phyloP scores from a whole-genome alignment of 2,113 vertebrate genomes.

The Ammodramus savannarum region DNA sequence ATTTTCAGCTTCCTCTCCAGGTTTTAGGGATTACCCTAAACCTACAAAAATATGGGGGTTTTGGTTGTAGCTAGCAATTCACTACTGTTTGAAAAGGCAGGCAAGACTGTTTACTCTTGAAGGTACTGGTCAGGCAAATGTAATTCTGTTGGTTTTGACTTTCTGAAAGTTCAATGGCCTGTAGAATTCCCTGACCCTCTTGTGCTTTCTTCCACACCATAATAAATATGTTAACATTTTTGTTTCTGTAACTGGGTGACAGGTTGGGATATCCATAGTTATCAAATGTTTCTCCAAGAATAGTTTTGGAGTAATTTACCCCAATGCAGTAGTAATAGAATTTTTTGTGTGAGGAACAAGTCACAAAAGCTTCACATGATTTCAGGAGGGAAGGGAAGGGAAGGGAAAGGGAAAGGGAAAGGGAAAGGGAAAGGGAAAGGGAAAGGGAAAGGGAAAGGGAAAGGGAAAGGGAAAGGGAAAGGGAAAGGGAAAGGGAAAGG shows the following conservation, averaged over 20 bases:
- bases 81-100: neutral
- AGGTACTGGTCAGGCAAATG: neutral
- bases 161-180: neutral
- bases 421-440: no score
- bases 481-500: no score
- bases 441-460: no score
- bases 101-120: neutral
- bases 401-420: no score
- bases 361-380: neutral
- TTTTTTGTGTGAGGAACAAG: neutral
- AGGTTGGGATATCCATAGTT: neutral
- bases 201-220: neutral
- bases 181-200: neutral
- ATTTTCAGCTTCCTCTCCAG: slow-evolving; percentile 58
- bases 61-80: neutral
- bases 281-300: neutral
- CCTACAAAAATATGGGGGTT: neutral
- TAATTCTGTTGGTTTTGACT: neutral
- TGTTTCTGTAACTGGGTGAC: neutral
- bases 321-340: neutral
- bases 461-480: no score
- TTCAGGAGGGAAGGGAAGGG: neutral
- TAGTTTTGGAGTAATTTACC: neutral
- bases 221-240: neutral
- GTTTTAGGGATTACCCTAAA: slow-evolving; percentile 54